Evolutionary conservation across 2,888 invertebrate genomes (phyloP).

Genomic region (Campoplex capitator): DNA sequence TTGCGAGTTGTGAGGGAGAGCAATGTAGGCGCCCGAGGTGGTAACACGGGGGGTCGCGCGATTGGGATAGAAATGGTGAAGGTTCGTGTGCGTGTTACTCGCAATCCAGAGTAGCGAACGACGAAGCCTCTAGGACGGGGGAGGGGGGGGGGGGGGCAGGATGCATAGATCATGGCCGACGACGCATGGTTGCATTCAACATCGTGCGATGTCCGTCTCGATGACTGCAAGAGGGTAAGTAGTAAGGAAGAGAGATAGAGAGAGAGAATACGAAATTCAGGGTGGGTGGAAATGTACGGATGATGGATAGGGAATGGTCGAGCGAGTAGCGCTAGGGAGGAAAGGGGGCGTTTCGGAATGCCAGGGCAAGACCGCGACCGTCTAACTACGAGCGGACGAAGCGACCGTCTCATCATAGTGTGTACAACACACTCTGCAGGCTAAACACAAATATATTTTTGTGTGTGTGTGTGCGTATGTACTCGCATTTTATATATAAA

Average conservation of each 20-base stretch:
- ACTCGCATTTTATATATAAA: conserved; percentile 4
- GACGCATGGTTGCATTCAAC: conserved; percentile 83
- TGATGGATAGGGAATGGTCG: conserved; percentile 84
- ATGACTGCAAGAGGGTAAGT: conserved; percentile 64
- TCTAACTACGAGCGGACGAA: conserved; percentile 71
- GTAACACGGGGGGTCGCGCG: conserved; percentile 43
- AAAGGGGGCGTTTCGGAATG: conserved; percentile 81
- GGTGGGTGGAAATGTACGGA: conserved; percentile 82
- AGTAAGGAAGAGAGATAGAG: conserved; percentile 47
- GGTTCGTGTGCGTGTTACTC: conserved; percentile 81
- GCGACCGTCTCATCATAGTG: conserved; percentile 57
- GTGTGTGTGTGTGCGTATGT: not conserved
- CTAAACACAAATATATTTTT: not conserved
- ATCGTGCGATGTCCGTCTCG: conserved; percentile 70
- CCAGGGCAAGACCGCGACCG: conserved; percentile 77
- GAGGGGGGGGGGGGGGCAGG: conserved; percentile 75
- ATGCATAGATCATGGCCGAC: conserved; percentile 85
- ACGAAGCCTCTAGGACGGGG: conserved; percentile 72
- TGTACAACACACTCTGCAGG: conserved; percentile 45
- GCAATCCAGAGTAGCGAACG: conserved; percentile 60
- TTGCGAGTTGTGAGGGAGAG: conserved; percentile 12
- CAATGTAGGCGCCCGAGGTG: conserved; percentile 46
- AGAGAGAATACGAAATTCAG: conserved; percentile 68
- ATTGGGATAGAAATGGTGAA: conserved; percentile 77
- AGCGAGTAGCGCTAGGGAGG: conserved; percentile 75